Evolutionary conservation across 2,888 invertebrate species (phyloP).

Genomic region (Augochlorella aurata): DNA sequence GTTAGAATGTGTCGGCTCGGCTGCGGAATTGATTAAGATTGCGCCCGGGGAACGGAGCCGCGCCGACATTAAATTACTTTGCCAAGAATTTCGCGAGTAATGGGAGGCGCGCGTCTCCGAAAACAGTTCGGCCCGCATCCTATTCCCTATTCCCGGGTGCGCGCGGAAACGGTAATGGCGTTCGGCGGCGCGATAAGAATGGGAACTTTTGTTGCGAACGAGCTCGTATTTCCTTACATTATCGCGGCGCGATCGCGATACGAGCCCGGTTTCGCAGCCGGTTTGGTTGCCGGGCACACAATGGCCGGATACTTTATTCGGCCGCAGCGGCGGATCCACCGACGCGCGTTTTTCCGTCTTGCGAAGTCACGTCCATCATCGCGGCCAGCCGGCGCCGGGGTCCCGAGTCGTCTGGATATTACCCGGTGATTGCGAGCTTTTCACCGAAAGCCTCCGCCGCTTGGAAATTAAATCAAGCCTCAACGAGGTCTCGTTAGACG

Average conservation of each 20-base stretch:
- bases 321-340: background rate
- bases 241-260: slow-evolving; percentile 37
- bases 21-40: slow-evolving; percentile 56
- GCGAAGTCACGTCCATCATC: slow-evolving; percentile 53
- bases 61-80: slow-evolving; percentile 49
- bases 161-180: slow-evolving; percentile 41
- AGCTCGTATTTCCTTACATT: slow-evolving; percentile 32
- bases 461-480: slow-evolving; percentile 63
- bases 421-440: slow-evolving; percentile 58
- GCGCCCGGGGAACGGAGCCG: slow-evolving; percentile 8
- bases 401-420: slow-evolving; percentile 39
- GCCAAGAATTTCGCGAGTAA: slow-evolving; percentile 53
- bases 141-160: slow-evolving; percentile 10
- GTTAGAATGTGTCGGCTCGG: slow-evolving; percentile 16
- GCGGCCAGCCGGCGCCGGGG: slow-evolving; percentile 1
- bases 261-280: too few species aligned
- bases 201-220: slow-evolving; percentile 40
- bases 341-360: slow-evolving; percentile 26
- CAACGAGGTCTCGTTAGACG: slow-evolving; percentile 64
- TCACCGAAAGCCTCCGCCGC: slow-evolving; percentile 35
- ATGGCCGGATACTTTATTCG: slow-evolving; percentile 44
- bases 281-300: too few species aligned
- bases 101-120: slow-evolving; percentile 27
- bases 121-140: slow-evolving; percentile 28
- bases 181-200: slow-evolving; percentile 32